Conservation (phyloP, 1,140 invertebrate genomes). For the Microvelia longipes region DNA sequence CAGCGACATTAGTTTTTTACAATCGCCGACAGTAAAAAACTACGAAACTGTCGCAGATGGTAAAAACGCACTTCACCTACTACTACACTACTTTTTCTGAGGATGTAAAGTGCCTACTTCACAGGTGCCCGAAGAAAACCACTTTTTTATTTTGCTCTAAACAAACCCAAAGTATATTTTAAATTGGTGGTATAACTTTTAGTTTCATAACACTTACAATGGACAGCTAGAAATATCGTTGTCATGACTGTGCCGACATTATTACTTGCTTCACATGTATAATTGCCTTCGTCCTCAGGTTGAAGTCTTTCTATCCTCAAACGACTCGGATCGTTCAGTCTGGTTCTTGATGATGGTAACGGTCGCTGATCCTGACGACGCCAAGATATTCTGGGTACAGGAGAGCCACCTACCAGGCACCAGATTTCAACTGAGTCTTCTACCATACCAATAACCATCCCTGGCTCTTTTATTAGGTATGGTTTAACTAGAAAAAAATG, state of each 20-base stretch:
- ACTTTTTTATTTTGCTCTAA: too few relatives aligned
- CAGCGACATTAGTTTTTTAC: too few relatives aligned
- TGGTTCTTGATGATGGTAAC: slow-evolving; percentile 57
- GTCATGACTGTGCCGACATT: slow-evolving; percentile 56
- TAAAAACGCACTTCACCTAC: too few relatives aligned
- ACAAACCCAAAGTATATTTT: too few relatives aligned
- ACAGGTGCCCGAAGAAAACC: too few relatives aligned
- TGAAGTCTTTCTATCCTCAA: slow-evolving; percentile 56
- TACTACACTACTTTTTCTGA: too few relatives aligned
- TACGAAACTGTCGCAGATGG: too few relatives aligned
- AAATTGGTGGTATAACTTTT: too few relatives aligned
- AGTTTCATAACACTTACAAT: too few relatives aligned
- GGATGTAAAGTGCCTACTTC: too few relatives aligned
- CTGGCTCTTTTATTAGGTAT: slow-evolving; percentile 66
- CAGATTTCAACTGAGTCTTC: slow-evolving; percentile 70
- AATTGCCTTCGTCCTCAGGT: slow-evolving; percentile 60
- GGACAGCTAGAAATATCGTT: slow-evolving; percentile 53
- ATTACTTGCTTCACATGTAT: slow-evolving; percentile 67
- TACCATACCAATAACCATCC: slow-evolving; percentile 63
- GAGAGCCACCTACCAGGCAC: slow-evolving; percentile 78
- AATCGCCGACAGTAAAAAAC: too few relatives aligned
- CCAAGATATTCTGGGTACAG: slow-evolving; percentile 77
- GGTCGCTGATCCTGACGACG: slow-evolving; percentile 61
- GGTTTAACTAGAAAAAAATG: slow-evolving; percentile 58
- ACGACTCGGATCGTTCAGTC: slow-evolving; percentile 57